Conservation (phyloP, 2,797 vertebrate genomes). For the Falco rusticolus region DNA sequence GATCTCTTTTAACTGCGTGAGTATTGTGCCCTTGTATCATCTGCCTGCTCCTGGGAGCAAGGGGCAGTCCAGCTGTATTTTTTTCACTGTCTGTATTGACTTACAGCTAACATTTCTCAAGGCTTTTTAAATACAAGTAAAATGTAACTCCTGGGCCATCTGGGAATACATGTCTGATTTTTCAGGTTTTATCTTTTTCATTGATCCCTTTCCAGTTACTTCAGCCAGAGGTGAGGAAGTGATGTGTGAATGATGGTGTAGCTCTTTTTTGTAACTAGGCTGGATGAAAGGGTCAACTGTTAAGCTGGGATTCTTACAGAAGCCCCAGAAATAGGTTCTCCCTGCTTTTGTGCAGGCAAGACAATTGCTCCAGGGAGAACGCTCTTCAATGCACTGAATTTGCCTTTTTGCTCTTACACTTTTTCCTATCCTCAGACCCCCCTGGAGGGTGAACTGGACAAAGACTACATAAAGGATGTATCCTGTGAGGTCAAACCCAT, state of each 20-base stretch:
- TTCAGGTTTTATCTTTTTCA: slow-evolving; percentile 38
- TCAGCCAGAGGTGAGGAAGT: slow-evolving; percentile 15
- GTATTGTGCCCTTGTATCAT: neutral
- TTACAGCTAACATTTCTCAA: neutral
- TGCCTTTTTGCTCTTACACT: neutral
- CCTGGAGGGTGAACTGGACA: neutral
- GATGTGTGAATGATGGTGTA: slow-evolving; percentile 3
- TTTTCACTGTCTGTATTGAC: neutral
- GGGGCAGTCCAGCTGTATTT: neutral
- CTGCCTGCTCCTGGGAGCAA: neutral
- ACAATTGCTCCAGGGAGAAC: slow-evolving; percentile 10
- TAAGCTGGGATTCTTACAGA: slow-evolving; percentile 33
- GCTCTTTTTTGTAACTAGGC: neutral
- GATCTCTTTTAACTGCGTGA: neutral
- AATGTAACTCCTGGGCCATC: neutral
- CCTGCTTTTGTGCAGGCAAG: slow-evolving; percentile 35
- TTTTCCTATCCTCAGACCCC: neutral
- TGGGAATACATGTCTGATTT: slow-evolving; percentile 1
- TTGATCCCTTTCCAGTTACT: slow-evolving; percentile 32
- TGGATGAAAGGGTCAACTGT: slow-evolving; percentile 8
- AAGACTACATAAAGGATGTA: neutral
- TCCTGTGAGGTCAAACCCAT: slow-evolving; percentile 17
- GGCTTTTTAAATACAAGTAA: slow-evolving; percentile 36
- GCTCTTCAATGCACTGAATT: neutral
- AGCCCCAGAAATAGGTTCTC: slow-evolving; percentile 23